Percentiles rank a stretch among this genome's conserved stretches.
Conservation (phyloP, 2,797 vertebrate species). For the Premnoplex brunnescens region DNA sequence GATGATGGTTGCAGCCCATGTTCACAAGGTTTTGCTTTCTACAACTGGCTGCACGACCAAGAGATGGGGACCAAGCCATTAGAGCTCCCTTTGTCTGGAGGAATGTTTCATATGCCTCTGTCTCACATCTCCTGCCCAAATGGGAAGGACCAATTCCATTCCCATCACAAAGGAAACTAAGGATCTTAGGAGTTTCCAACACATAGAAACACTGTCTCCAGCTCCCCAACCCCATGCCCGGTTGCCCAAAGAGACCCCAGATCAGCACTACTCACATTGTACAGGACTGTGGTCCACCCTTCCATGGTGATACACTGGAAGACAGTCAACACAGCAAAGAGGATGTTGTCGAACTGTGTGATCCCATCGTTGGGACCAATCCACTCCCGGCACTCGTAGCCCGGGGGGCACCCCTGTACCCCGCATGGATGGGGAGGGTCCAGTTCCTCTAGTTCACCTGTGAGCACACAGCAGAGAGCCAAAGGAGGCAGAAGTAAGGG, state of each 20-base stretch:
- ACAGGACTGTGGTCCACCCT: constrained; percentile 97
- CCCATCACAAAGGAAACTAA: not conserved
- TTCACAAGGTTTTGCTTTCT: not conserved
- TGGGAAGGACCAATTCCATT: rapidly evolving
- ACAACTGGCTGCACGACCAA: rapidly evolving
- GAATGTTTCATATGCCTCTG: rapidly evolving
- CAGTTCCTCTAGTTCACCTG: constrained; percentile 82
- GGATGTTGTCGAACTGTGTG: constrained; percentile 99
- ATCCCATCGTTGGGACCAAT: constrained; percentile 97
- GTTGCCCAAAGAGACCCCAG: not conserved
- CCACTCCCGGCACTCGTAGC: constrained; percentile 88
- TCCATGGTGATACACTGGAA: constrained; percentile 99
- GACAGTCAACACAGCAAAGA: constrained; percentile 96
- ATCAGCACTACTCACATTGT: constrained; percentile 84
- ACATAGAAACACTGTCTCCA: not conserved
- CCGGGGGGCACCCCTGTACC: constrained; percentile 85
- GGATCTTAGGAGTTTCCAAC: not conserved
- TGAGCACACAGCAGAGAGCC: not conserved
- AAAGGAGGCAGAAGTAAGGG: not conserved
- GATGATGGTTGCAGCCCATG: not conserved
- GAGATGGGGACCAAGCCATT: not conserved
- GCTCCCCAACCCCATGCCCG: not conserved
- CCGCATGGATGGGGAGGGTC: constrained; percentile 91
- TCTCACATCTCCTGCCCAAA: not conserved
- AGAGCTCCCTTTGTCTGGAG: not conserved